These are phyloP conservation scores for Myrmecophaga tridactyla DNA, from an alignment of 2,113 vertebrate species.

Conservation along the genomic window DNA sequence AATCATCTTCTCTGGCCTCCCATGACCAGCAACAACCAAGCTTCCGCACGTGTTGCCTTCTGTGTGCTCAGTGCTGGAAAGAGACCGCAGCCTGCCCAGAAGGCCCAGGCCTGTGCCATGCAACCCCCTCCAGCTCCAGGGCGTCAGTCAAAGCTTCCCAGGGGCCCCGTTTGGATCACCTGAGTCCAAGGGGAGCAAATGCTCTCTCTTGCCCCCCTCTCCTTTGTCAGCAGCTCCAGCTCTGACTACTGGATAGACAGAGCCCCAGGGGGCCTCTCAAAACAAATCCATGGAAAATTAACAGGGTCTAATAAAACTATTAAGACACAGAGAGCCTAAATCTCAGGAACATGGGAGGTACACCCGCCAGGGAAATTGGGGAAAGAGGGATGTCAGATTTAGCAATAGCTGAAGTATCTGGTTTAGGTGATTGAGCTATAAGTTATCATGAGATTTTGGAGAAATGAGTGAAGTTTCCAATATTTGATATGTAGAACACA, in stretches of 20 bases:
- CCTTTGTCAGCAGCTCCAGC: neutral
- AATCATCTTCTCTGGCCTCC: too few species aligned
- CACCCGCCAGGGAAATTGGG: neutral
- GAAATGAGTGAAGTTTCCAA: neutral
- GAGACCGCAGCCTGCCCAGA: too few species aligned
- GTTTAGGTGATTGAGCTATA: neutral
- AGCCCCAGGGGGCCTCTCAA: neutral
- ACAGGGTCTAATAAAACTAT: neutral
- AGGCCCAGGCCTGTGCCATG: neutral
- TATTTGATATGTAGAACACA: accelerated
- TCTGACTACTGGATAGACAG: neutral
- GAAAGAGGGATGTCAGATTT: too few species aligned
- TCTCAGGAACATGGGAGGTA: accelerated
- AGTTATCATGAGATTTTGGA: neutral
- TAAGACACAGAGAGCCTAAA: neutral
- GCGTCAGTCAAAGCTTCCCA: neutral
- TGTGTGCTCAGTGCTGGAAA: neutral
- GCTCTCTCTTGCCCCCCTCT: accelerated
- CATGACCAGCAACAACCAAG: too few species aligned
- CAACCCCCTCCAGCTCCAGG: neutral
- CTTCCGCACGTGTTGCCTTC: too few species aligned
- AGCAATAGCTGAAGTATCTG: accelerated
- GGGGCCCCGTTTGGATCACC: neutral
- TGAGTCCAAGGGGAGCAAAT: neutral
- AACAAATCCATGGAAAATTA: neutral